These are phyloP conservation scores for Helobdella robusta DNA, from an alignment of 2,888 invertebrate genomes.

Conservation along the genomic window DNA sequence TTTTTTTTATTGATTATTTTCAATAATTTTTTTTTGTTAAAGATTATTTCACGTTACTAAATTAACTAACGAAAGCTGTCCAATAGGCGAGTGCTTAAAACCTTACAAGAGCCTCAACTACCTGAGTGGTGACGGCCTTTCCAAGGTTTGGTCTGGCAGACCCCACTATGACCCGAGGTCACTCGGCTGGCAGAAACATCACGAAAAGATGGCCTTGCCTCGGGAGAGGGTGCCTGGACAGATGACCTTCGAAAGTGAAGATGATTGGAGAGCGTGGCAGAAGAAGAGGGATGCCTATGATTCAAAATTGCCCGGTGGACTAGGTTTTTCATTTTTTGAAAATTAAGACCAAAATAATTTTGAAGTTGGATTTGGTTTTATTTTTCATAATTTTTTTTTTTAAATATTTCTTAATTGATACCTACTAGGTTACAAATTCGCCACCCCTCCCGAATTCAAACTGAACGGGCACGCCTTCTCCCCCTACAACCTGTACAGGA, in stretches of 20 bases:
- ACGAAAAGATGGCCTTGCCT: conserved; percentile 34
- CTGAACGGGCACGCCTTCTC: conserved; percentile 37
- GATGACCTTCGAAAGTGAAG: conserved; percentile 36
- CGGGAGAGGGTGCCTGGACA: conserved; percentile 34
- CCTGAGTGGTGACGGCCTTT: conserved; percentile 36
- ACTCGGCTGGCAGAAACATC: conserved; percentile 33
- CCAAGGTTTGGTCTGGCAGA: conserved; percentile 34
- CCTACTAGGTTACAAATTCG: conserved; percentile 27
- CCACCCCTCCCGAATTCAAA: conserved; percentile 31
- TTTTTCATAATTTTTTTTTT: too few relatives aligned
- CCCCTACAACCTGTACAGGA: conserved; percentile 37
- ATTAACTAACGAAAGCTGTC: background rate
- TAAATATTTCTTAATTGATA: too few relatives aligned
- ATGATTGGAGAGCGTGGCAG: conserved; percentile 37
- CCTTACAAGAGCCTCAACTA: conserved; percentile 35
- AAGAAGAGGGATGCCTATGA: conserved; percentile 34
- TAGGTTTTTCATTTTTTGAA: too few relatives aligned
- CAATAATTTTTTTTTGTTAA: background rate
- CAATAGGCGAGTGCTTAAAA: background rate
- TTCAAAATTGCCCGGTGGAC: conserved; percentile 34
- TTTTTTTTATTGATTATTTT: background rate
- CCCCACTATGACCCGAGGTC: conserved; percentile 33
- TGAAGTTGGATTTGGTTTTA: too few relatives aligned
- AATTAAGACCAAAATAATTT: too few relatives aligned
- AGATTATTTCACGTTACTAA: background rate